Percentiles rank a stretch among this genome's conserved stretches.
These are phyloP conservation scores for Botia kubotai DNA, from an alignment of 2,797 vertebrate species.

Conservation along the genomic window DNA sequence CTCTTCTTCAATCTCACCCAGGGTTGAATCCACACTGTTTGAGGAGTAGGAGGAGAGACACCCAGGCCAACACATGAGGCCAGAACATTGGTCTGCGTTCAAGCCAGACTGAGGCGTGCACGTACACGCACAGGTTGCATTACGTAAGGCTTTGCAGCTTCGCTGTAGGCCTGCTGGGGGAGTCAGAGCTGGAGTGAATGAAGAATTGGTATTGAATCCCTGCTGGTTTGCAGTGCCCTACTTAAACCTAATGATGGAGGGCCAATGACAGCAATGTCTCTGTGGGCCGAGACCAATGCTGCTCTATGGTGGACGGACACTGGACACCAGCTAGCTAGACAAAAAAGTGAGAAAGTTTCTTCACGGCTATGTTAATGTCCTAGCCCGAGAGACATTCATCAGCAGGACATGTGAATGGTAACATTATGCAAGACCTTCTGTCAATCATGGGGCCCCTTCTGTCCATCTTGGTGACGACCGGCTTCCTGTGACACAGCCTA, in stretches of 20 bases:
- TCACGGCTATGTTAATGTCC: neutral
- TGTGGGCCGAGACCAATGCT: conserved; percentile 53
- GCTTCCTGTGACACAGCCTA: conserved; percentile 21
- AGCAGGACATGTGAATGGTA: conserved; percentile 29
- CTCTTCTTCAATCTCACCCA: conserved; percentile 2
- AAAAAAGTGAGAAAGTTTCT: conserved; percentile 1
- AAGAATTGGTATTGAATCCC: conserved; percentile 69
- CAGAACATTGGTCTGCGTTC: conserved; percentile 37
- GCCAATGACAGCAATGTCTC: conserved; percentile 67
- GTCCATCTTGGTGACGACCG: conserved; percentile 15
- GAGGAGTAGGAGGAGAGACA: conserved; percentile 46
- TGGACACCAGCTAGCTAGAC: conserved; percentile 36
- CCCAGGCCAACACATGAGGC: conserved; percentile 49
- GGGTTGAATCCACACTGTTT: conserved; percentile 43
- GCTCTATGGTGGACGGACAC: conserved; percentile 14
- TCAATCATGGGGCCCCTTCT: conserved; percentile 25
- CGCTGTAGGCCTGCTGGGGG: conserved; percentile 45
- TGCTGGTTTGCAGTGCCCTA: conserved; percentile 81
- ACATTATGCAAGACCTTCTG: conserved; percentile 31
- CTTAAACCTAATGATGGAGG: conserved; percentile 71
- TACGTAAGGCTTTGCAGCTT: conserved; percentile 64
- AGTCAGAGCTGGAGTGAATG: conserved; percentile 58
- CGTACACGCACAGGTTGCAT: conserved; percentile 35
- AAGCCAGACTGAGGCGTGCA: conserved; percentile 49
- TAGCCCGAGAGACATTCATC: conserved; percentile 17